These are phyloP conservation scores for Apteryx owenii DNA, from an alignment of 2,113 vertebrate genomes.

Conservation along the genomic window DNA sequence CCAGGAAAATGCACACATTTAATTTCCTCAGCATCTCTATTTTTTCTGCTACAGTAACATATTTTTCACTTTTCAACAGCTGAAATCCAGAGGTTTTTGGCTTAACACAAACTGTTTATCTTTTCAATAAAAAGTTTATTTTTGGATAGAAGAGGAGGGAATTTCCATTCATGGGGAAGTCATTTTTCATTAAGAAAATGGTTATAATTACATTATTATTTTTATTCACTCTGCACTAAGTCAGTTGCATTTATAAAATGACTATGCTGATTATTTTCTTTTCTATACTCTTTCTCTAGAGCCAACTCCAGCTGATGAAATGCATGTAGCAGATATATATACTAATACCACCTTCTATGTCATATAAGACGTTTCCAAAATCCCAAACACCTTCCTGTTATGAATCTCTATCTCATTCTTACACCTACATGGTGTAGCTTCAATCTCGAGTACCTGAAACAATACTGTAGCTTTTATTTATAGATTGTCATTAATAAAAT, in stretches of 20 bases:
- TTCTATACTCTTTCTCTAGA: neutral
- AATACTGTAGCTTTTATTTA: neutral
- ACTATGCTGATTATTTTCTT: neutral
- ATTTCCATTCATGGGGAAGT: neutral
- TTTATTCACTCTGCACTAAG: neutral
- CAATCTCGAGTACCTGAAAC: neutral
- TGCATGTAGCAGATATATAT: rapidly evolving
- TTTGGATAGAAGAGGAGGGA: neutral
- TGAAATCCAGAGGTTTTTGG: neutral
- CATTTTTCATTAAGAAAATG: neutral
- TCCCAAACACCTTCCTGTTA: neutral
- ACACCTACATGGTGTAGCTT: rapidly evolving
- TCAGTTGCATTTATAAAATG: neutral
- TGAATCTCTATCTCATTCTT: neutral
- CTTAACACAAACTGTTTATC: neutral
- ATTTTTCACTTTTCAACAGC: conserved; percentile 12
- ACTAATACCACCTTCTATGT: too few species aligned
- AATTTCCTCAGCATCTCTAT: neutral
- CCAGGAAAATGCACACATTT: neutral
- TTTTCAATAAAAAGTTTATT: neutral
- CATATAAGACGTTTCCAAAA: neutral
- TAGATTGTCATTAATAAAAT: rapidly evolving
- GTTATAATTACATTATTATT: neutral
- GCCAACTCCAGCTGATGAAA: neutral
- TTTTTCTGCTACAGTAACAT: neutral